Conservation (phyloP, 2,888 invertebrate species). For the Polymixis flavicincta region DNA sequence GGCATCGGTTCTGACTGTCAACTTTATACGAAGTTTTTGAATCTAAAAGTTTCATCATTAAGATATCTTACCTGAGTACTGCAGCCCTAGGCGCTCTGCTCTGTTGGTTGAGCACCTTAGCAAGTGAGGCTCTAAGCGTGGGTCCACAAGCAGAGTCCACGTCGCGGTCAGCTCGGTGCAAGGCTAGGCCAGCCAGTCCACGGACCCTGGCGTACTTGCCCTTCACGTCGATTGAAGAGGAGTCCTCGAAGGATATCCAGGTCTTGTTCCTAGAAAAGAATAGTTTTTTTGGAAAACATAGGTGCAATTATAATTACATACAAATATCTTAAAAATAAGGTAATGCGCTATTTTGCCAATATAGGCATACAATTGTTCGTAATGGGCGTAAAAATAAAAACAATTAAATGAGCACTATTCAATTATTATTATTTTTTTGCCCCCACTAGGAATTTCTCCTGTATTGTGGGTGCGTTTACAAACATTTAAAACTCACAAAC, state of each 20-base stretch:
- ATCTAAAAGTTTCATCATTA: neutral
- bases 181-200: conserved; percentile 93
- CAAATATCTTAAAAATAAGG: too few species aligned
- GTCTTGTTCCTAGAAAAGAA: conserved; percentile 88
- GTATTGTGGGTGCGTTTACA: too few species aligned
- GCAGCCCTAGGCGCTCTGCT: conserved; percentile 92
- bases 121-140: conserved; percentile 85
- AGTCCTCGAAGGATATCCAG: conserved; percentile 95
- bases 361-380: too few species aligned
- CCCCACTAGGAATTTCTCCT: too few species aligned
- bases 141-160: conserved; percentile 88
- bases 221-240: conserved; percentile 93
- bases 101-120: conserved; percentile 90
- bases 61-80: conserved; percentile 86
- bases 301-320: too few species aligned
- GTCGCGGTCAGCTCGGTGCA: conserved; percentile 91
- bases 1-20: too few species aligned
- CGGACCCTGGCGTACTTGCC: conserved; percentile 94
- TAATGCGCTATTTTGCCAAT: too few species aligned
- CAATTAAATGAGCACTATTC: too few species aligned
- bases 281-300: too few species aligned
- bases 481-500: too few species aligned
- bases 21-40: neutral
- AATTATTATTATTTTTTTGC: too few species aligned
- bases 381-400: too few species aligned